A percentile compares a stretch with the other conserved stretches of the same genome.
Conservation (phyloP, 2,797 vertebrate genomes). For the Remorina albescens region DNA sequence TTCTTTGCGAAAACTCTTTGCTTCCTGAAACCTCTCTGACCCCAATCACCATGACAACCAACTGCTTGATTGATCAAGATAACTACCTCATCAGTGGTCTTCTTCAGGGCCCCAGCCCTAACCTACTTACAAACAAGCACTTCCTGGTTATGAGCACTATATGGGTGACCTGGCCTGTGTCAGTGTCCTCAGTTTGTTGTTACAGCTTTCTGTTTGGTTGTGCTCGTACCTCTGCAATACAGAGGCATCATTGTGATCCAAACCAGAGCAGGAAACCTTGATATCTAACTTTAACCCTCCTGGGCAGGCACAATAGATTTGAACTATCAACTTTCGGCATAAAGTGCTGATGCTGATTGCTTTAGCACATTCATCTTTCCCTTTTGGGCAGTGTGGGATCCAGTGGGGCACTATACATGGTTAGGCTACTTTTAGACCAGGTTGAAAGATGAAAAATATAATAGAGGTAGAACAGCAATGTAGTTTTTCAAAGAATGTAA, state of each 20-base stretch:
- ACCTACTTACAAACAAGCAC: constrained; percentile 63
- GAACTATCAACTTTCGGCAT: constrained; percentile 51
- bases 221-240: constrained; percentile 57
- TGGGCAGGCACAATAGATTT: constrained; percentile 56
- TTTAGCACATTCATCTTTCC: constrained; percentile 36
- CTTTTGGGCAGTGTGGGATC: constrained; percentile 17
- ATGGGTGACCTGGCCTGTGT: constrained; percentile 72
- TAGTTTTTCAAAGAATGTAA: constrained; percentile 20
- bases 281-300: constrained; percentile 70
- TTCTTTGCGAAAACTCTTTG: not conserved
- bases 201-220: constrained; percentile 59
- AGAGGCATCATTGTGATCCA: constrained; percentile 68
- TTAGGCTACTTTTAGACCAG: constrained; percentile 38
- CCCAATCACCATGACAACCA: constrained; percentile 55
- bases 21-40: constrained; percentile 52
- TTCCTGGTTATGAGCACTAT: constrained; percentile 50
- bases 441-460: constrained; percentile 36
- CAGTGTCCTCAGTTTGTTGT: constrained; percentile 75
- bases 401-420: constrained; percentile 19
- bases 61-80: constrained; percentile 60
- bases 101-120: constrained; percentile 36
- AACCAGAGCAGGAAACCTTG: constrained; percentile 76
- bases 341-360: constrained; percentile 53
- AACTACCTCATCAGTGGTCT: constrained; percentile 50
- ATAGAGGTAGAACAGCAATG: constrained; percentile 8